These are phyloP conservation scores for Dicerorhinus sumatrensis DNA, from an alignment of 2,113 vertebrate species.

Conservation along the genomic window DNA sequence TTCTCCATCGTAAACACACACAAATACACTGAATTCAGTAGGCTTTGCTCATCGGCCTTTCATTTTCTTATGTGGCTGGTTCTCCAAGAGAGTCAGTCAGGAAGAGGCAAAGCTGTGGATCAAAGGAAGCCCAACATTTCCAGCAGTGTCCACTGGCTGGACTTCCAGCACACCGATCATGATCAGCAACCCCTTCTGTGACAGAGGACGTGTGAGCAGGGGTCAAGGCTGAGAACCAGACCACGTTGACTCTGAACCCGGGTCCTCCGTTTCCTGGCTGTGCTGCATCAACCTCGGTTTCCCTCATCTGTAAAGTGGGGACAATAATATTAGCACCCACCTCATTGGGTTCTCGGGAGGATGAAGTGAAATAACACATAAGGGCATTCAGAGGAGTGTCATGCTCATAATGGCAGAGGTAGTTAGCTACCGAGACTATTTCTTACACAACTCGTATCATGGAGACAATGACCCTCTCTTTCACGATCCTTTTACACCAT, in stretches of 20 bases:
- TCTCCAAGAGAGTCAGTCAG: not conserved
- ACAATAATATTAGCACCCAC: not conserved
- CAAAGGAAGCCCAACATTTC: not conserved
- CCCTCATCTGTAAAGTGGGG: not conserved
- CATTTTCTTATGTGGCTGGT: not conserved
- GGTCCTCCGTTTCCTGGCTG: not conserved
- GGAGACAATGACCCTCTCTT: not conserved
- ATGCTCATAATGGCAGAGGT: not conserved
- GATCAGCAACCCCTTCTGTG: not conserved
- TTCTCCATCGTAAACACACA: slow-evolving; percentile 14
- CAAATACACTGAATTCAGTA: not conserved
- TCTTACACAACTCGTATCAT: not conserved
- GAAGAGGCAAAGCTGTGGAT: not conserved
- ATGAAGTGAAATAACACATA: not conserved
- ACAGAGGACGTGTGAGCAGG: not conserved
- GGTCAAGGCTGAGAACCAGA: not conserved
- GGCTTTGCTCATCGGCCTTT: not conserved
- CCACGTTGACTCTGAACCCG: not conserved
- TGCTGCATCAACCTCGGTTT: not conserved
- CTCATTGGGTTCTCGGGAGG: not conserved
- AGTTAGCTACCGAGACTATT: not conserved
- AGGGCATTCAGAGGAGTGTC: not conserved
- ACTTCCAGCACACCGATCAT: not conserved
- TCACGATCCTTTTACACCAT: not conserved
- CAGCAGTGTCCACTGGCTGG: not conserved